phyloP scores from a whole-genome alignment of 2,888 invertebrate species.

The Sphaerophoria rueppellii region DNA sequence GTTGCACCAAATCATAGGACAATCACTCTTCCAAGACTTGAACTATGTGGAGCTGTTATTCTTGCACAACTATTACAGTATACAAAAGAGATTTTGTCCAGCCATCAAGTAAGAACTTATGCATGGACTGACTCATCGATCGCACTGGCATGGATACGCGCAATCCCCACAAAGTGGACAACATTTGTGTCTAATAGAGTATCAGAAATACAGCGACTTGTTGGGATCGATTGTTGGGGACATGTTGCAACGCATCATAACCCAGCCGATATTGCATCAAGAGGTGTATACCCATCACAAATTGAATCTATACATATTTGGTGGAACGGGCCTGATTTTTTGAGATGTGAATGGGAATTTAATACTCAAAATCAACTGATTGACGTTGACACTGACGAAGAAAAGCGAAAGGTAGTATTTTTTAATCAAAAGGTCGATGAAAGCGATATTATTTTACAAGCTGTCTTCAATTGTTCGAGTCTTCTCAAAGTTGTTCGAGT shows the following conservation, averaged over 20 bases:
- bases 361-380: neutral
- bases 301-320: neutral
- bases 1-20: neutral
- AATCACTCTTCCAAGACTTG: conserved; percentile 15
- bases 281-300: conserved; percentile 3
- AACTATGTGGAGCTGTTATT: conserved; percentile 2
- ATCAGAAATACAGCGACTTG: conserved; percentile 4
- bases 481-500: neutral
- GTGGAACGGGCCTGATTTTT: neutral
- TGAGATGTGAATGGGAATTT: conserved; percentile 11
- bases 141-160: neutral
- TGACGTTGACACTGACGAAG: neutral
- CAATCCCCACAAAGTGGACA: neutral
- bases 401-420: neutral
- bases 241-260: conserved; percentile 8
- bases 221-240: neutral
- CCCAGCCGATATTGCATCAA: conserved; percentile 3
- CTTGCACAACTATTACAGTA: neutral
- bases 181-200: conserved; percentile 6
- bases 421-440: neutral
- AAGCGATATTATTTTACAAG: neutral
- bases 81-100: neutral
- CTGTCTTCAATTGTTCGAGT: neutral
- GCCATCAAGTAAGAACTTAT: neutral
- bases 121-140: conserved; percentile 14